These are phyloP conservation scores for Cryptosula pallasiana DNA, from an alignment of 2,888 invertebrate species.

Conservation along the genomic window DNA sequence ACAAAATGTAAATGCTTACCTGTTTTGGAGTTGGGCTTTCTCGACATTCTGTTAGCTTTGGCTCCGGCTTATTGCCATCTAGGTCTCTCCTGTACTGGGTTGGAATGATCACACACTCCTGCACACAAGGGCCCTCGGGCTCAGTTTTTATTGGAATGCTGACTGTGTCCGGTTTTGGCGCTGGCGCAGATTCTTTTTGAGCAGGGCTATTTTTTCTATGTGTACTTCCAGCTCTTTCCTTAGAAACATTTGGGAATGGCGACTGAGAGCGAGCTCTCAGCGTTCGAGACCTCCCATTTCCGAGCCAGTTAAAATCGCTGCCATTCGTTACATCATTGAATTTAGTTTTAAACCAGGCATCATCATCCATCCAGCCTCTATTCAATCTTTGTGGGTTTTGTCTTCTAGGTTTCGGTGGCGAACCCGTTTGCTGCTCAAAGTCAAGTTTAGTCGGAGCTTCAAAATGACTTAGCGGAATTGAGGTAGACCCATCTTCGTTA, in stretches of 20 bases:
- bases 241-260: not conserved
- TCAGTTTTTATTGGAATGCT: not conserved
- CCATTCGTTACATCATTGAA: not conserved
- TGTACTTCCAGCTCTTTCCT: not conserved
- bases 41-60: not conserved
- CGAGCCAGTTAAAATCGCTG: not conserved
- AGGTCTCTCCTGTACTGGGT: not conserved
- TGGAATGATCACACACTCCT: not conserved
- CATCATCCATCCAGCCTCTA: not conserved
- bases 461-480: conserved; percentile 11
- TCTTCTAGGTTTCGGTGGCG: not conserved
- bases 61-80: not conserved
- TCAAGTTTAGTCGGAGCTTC: not conserved
- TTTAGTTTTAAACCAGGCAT: not conserved
- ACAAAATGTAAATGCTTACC: not conserved
- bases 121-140: not conserved
- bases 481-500: not conserved
- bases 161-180: not conserved
- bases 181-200: too few relatives aligned
- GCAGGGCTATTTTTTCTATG: not conserved
- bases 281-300: not conserved
- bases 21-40: conserved; percentile 2
- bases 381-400: not conserved
- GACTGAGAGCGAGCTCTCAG: not conserved
- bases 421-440: not conserved